Evolutionary conservation across 2,888 invertebrate species (phyloP), one percentile per base, ranked within the genome.

Genomic region (Erynnis tages): DNA sequence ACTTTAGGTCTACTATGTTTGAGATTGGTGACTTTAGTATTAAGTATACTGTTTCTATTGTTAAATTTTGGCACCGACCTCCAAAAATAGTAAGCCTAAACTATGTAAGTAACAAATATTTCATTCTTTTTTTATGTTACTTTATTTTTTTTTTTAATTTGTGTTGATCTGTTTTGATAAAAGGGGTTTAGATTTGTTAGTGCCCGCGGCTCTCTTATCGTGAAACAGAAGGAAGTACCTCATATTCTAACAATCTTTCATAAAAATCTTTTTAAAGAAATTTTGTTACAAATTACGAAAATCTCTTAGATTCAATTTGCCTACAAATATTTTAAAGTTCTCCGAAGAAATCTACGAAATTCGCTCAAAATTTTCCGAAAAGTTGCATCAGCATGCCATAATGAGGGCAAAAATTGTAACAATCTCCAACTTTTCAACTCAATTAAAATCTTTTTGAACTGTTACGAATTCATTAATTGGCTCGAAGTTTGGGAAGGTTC

Each of bases 391-490:
- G 54, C 32, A 46, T 58, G 53, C 54, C 44, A 46, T 56, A 56
- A 56, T 41, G 41, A 45, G 32, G 38, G 41, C 54, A 57, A 56
- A 56, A 52, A 45, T 32, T 23, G 52, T 55, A 54, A 30, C 52
- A 53, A 54, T 34, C 43, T 50, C 43, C 35, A 58, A 56, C 52
- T 63, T 60, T 54, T 43, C 40, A 59, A 64, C 55, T 60, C 57
- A 61, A 63, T 63, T 60, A 61, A 62, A 63, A 60, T 61, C 54
- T 57, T 61, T 58, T 54, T 59, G 58, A 62, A 61, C 55, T 58
- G 60, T 63, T 54, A 46, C 56, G 54, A 63, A 62, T 61, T 65
- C 57, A 43, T 59, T 63, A 63, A 64, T 63, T 63, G 62, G 63
- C 43, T 14, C 41, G 10, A 43, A 50, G 27, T 29, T 43, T 17